These are phyloP conservation scores for Ianthella basta DNA, from an alignment of 37 sponge, comb jelly and placozoan species.

Conservation along the genomic window DNA sequence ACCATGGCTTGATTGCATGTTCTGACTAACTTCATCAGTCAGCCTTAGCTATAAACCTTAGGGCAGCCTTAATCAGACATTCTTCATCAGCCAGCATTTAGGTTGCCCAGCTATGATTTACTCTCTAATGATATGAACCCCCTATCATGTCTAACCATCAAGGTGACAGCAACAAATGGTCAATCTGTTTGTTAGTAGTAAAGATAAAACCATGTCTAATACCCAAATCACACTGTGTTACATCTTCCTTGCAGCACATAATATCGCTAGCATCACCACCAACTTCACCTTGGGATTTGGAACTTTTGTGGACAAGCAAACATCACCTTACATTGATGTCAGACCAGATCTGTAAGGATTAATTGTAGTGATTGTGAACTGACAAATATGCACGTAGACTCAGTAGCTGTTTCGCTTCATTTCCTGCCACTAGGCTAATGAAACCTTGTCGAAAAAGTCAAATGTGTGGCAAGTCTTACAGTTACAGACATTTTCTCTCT, in stretches of 20 bases:
- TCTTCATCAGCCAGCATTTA: too few species aligned
- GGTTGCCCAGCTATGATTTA: too few species aligned
- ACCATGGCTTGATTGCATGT: too few species aligned
- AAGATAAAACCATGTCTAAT: too few species aligned
- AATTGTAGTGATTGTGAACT: neutral
- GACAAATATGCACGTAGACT: neutral
- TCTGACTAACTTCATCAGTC: too few species aligned
- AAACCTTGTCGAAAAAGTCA: neutral
- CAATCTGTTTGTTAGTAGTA: too few species aligned
- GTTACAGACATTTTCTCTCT: constrained; percentile 50
- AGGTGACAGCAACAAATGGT: too few species aligned
- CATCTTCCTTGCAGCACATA: neutral
- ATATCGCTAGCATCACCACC: constrained; percentile 23
- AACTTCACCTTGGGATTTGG: constrained; percentile 59
- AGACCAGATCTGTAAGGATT: constrained; percentile 6
- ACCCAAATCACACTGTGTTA: too few species aligned
- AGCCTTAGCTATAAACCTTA: too few species aligned
- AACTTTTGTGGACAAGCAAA: constrained; percentile 49
- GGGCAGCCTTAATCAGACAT: too few species aligned
- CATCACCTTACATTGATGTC: constrained; percentile 35
- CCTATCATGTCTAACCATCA: too few species aligned
- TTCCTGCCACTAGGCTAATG: neutral
- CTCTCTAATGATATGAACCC: too few species aligned
- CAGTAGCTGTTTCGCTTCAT: neutral
- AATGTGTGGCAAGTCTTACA: constrained; percentile 33